A percentile compares a stretch with the other conserved stretches of the same genome.
Evolutionary conservation across 2,113 vertebrate species (phyloP).

Genomic region (Sprattus sprattus): DNA sequence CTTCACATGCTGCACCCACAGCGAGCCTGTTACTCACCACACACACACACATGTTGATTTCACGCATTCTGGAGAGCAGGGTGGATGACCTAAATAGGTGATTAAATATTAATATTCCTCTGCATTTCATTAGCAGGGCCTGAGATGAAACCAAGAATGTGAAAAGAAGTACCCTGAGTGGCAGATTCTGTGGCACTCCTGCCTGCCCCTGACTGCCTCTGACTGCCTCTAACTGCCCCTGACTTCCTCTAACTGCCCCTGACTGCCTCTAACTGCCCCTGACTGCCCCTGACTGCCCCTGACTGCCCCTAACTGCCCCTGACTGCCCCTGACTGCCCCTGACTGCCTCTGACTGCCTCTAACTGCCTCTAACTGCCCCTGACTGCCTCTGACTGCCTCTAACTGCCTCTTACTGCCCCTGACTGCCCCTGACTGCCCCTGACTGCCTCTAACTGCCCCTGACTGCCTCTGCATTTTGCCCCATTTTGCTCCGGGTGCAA

Average conservation of each 20-base stretch:
- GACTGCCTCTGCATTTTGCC: neutral
- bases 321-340: too few species aligned
- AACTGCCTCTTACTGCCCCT: too few species aligned
- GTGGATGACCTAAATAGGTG: constrained; percentile 2
- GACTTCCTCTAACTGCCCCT: too few species aligned
- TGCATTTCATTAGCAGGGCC: neutral
- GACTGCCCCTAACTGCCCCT: too few species aligned
- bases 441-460: too few species aligned
- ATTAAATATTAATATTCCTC: constrained; percentile 20
- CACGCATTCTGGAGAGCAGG: constrained; percentile 7
- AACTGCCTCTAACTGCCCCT: too few species aligned
- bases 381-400: too few species aligned
- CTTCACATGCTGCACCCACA: neutral
- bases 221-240: too few species aligned
- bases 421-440: too few species aligned
- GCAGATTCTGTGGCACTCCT: neutral
- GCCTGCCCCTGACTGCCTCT: neutral
- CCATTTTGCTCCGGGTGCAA: neutral
- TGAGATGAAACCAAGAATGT: neutral
- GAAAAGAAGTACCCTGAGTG: neutral
- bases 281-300: too few species aligned
- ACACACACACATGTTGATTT: constrained; percentile 17
- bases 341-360: too few species aligned
- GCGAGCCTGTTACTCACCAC: neutral
- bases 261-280: too few species aligned